Conservation (phyloP, 2,113 vertebrate species). For the Vanacampus margaritifer region DNA sequence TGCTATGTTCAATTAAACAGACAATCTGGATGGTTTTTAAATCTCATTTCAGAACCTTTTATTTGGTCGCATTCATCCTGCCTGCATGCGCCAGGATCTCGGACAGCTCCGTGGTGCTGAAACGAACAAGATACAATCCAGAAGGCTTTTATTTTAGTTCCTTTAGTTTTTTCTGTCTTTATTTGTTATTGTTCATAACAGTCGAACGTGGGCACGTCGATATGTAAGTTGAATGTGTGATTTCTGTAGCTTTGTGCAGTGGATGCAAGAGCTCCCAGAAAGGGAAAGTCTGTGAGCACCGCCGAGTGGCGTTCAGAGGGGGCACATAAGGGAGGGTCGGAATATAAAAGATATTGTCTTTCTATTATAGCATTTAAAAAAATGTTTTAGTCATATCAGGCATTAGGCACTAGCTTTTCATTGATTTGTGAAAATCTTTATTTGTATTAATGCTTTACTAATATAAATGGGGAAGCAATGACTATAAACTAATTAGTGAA, state of each 20-base stretch:
- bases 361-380: not conserved
- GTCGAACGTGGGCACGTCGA: not conserved
- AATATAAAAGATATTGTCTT: constrained; percentile 6
- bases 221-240: constrained; percentile 12
- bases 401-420: not conserved
- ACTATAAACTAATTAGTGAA: not conserved
- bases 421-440: constrained; percentile 27
- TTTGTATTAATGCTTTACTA: not conserved
- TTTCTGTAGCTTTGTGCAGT: constrained; percentile 34
- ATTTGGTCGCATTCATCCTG: not conserved
- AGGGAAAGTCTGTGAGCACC: constrained; percentile 70
- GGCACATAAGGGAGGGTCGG: constrained; percentile 16
- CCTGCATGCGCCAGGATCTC: not conserved
- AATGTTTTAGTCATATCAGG: not conserved
- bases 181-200: constrained; percentile 2
- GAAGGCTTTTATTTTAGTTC: not conserved
- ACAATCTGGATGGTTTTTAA: constrained; percentile 2
- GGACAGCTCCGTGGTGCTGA: constrained; percentile 68
- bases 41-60: constrained; percentile 9
- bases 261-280: constrained; percentile 39
- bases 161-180: not conserved
- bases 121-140: constrained; percentile 2
- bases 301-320: constrained; percentile 71
- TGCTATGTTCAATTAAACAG: not conserved
- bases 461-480: not conserved